Evolutionary conservation across 2,888 invertebrate species (phyloP), one percentile per base, ranked within the genome.

Genomic region (Dastarcus helophoroides): DNA sequence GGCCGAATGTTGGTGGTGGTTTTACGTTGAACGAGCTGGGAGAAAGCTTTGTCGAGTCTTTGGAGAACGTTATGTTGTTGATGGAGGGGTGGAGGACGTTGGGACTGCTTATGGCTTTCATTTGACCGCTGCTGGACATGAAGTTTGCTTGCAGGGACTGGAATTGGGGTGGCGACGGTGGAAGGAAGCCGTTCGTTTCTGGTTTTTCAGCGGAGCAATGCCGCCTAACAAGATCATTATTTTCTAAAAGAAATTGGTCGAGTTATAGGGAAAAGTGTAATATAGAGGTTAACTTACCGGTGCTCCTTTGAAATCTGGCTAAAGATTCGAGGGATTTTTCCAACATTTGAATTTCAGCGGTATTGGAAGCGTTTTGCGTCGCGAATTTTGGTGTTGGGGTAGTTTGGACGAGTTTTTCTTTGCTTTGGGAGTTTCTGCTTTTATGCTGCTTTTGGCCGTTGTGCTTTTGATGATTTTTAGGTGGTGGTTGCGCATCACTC

Each of bases 61-160:
- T 51, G 29, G 33, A 32, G 42, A 63, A 60, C 38, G 50, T 56
- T 17, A 61, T 55, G 38, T 60, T 62, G 39, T 56, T 62, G 28
- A 62, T 59, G 32, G 48, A 51, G 1, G 47, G 63, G 48, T 44
- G 63, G 43, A 42, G 56, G 14, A 50, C 36, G 13, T 53, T 54
- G 40, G 8, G 53, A 46, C 21, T 48, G 55, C 12, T 30, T 31
- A 12, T 29, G 30, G 17, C 53, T 54, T 23, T 23, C 8, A 6
- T 23, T 23, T 23, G 16, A n/a, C 8, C 22, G 24, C 52, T 51
- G 5, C 42, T 34, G 23, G 41, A 35, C 32, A 47, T 36, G 35
- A 41, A 35, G 37, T 22, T 22, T 26, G 51, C 34, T 35, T 60
- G 58, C 9, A 60, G 40, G 2, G 60, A 56, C 35, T 60, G 58